A percentile compares a stretch with the other conserved stretches of the same genome.
Conservation (phyloP, 2,113 vertebrate genomes). For the Tyto alba region DNA sequence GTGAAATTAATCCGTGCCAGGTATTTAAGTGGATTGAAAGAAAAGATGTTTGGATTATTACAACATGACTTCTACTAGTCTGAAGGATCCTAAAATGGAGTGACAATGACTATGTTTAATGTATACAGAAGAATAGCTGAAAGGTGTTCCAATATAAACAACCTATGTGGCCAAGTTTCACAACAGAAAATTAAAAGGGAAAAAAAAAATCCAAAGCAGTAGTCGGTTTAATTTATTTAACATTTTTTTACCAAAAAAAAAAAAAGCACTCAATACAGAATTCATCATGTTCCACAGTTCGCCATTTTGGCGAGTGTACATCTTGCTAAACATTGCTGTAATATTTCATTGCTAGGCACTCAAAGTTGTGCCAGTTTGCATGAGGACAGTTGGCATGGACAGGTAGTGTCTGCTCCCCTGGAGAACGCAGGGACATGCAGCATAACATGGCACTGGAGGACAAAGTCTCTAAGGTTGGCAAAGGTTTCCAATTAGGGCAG, state of each 20-base stretch:
- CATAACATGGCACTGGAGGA: not conserved
- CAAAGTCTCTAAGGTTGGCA: not conserved
- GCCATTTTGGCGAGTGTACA: not conserved
- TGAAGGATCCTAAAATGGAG: not conserved
- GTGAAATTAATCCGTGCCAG: not conserved
- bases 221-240: constrained; percentile 36
- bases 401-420: not conserved
- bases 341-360: not conserved
- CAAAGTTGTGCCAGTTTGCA: not conserved
- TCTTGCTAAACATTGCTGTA: not conserved
- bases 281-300: not conserved
- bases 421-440: not conserved
- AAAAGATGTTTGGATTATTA: not conserved
- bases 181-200: not conserved
- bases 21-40: not conserved
- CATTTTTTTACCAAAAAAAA: not conserved
- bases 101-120: not conserved
- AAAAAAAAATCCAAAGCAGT: not conserved
- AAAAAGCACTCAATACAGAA: not conserved
- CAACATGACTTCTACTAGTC: not conserved
- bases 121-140: not conserved
- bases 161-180: not conserved
- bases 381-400: not conserved
- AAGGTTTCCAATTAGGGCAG: not conserved
- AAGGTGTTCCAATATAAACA: not conserved